Evolutionary conservation across 2,797 vertebrate genomes (phyloP).

Genomic region (Lagorchestes hirsutus): DNA sequence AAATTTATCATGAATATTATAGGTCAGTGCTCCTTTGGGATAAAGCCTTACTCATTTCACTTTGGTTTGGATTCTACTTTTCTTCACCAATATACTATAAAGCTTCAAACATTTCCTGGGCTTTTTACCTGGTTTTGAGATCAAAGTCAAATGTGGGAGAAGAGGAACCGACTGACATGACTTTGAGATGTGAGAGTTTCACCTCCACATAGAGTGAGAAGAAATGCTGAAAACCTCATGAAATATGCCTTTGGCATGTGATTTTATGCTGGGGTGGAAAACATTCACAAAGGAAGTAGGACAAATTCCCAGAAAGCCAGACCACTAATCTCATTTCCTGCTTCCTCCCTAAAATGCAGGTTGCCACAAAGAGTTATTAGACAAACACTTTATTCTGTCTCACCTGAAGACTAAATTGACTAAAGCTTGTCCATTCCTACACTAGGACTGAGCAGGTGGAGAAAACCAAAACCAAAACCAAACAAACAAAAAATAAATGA

Average conservation of each 20-base stretch:
- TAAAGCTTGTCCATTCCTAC: not conserved
- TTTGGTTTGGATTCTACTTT: not conserved
- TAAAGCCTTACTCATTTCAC: not conserved
- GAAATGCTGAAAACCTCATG: not conserved
- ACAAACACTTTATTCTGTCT: not conserved
- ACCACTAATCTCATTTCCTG: not conserved
- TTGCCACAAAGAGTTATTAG: not conserved
- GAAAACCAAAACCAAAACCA: fast-evolving
- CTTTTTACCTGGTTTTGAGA: not conserved
- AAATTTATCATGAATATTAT: not conserved
- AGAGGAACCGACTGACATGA: not conserved
- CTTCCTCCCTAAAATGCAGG: not conserved
- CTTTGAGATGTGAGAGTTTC: not conserved
- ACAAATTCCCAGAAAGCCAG: not conserved
- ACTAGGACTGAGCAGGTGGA: not conserved
- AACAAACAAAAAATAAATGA: not conserved
- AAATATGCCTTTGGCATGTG: not conserved
- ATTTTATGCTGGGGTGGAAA: not conserved
- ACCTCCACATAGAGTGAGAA: not conserved
- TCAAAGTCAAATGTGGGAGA: constrained; percentile 36
- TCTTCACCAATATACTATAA: not conserved
- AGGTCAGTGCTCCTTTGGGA: not conserved
- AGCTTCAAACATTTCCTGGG: not conserved
- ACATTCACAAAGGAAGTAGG: not conserved
- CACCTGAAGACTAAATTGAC: not conserved